Conservation (phyloP, 2,888 invertebrate genomes). For the Resseliella maxima region DNA sequence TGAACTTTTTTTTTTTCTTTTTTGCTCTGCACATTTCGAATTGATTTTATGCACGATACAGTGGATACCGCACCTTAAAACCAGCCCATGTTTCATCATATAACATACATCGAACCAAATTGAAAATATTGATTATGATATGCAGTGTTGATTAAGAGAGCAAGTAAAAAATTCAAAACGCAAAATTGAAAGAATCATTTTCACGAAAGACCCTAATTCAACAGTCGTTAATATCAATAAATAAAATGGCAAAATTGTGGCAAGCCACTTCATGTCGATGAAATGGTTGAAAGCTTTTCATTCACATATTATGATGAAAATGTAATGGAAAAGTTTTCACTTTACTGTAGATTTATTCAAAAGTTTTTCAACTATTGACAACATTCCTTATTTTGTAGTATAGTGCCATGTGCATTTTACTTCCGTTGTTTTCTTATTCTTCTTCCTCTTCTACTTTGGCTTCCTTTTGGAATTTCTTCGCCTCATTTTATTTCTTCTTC, state of each 20-base stretch:
- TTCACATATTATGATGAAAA: not conserved
- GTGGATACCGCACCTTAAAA: too few relatives aligned
- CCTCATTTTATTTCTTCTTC: too few relatives aligned
- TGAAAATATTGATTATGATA: too few relatives aligned
- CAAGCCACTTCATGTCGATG: not conserved
- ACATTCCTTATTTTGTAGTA: not conserved
- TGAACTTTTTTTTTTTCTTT: too few relatives aligned
- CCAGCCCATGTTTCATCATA: not conserved
- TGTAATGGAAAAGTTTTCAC: not conserved
- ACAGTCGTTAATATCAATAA: not conserved
- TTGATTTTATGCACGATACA: too few relatives aligned
- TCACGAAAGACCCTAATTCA: not conserved
- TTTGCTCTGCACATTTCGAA: too few relatives aligned
- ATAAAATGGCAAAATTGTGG: not conserved
- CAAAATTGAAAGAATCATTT: not conserved
- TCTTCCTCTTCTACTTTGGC: too few relatives aligned
- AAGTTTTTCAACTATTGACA: not conserved
- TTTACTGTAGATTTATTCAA: not conserved
- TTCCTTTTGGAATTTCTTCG: too few relatives aligned
- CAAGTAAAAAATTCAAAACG: not conserved
- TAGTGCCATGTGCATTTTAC: too few relatives aligned
- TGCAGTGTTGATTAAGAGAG: not conserved
- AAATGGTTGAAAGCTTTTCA: not conserved
- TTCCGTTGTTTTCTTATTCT: too few relatives aligned
- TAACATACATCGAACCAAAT: too few relatives aligned